Evolutionary conservation across 2,113 vertebrate genomes (phyloP).

Genomic region (Recurvirostra avosetta): DNA sequence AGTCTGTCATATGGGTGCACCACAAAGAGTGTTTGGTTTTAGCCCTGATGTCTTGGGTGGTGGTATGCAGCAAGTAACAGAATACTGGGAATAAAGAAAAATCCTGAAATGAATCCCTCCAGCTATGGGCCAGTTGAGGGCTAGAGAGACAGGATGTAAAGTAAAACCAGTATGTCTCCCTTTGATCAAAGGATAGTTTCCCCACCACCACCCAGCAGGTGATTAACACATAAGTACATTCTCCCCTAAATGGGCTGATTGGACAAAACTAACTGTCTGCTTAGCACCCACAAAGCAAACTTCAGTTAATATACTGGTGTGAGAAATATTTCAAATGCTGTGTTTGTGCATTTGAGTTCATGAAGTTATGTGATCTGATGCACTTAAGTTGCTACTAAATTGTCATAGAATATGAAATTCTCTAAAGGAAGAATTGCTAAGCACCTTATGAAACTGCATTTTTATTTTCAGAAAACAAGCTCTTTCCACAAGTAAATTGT

Average conservation of each 20-base stretch:
- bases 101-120: slow-evolving; percentile 74
- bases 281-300: background rate
- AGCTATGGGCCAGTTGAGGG: slow-evolving; percentile 69
- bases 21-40: slow-evolving; percentile 72
- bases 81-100: slow-evolving; percentile 76
- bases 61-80: slow-evolving; percentile 74
- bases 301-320: background rate
- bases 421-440: background rate
- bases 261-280: background rate
- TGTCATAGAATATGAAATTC: background rate
- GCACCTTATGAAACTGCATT: background rate
- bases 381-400: background rate
- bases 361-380: background rate
- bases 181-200: slow-evolving; percentile 77
- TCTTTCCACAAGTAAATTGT: background rate
- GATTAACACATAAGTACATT: slow-evolving; percentile 64
- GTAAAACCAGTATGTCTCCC: slow-evolving; percentile 74
- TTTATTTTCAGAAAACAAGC: background rate
- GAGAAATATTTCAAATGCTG: background rate
- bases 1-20: slow-evolving; percentile 71
- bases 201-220: slow-evolving; percentile 72
- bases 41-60: slow-evolving; percentile 54
- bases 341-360: background rate
- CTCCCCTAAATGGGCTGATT: background rate
- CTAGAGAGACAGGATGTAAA: slow-evolving; percentile 75